phyloP scores from a whole-genome alignment of 2,888 invertebrate genomes.

The Eristalinus aeneus region DNA sequence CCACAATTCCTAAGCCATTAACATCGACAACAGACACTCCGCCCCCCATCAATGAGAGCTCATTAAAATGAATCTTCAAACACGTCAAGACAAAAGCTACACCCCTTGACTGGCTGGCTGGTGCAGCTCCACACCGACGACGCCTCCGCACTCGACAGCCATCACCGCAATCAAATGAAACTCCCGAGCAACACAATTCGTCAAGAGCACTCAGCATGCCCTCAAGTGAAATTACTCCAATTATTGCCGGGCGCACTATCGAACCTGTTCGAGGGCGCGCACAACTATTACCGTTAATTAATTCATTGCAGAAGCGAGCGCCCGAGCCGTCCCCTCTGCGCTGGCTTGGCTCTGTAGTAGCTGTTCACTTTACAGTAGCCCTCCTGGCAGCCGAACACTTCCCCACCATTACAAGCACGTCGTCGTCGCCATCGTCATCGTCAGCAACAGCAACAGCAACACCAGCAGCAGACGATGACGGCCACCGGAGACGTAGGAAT shows the following conservation, averaged over 20 bases:
- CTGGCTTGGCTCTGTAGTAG: conserved; percentile 38
- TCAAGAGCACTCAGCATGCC: conserved; percentile 66
- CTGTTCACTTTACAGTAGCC: conserved; percentile 49
- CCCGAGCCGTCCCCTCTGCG: neutral
- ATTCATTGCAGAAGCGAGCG: conserved; percentile 63
- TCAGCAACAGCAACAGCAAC: conserved; percentile 8
- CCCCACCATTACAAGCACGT: neutral
- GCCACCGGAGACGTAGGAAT: conserved; percentile 52
- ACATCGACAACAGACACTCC: neutral
- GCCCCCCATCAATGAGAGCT: neutral
- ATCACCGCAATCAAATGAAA: conserved; percentile 60
- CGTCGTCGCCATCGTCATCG: neutral
- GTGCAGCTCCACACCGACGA: conserved; percentile 14
- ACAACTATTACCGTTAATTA: conserved; percentile 70
- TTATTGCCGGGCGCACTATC: conserved; percentile 66
- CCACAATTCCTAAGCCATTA: neutral
- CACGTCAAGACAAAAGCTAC: conserved; percentile 26
- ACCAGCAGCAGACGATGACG: conserved; percentile 3
- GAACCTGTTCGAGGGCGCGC: conserved; percentile 69
- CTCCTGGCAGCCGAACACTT: neutral
- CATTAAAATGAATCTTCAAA: neutral
- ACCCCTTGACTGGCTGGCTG: conserved; percentile 2
- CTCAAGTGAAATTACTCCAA: conserved; percentile 67
- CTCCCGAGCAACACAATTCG: conserved; percentile 65
- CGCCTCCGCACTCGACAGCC: conserved; percentile 48